Evolutionary conservation across 2,888 invertebrate species (phyloP).

Genomic region (Apomyelois bistriatella): DNA sequence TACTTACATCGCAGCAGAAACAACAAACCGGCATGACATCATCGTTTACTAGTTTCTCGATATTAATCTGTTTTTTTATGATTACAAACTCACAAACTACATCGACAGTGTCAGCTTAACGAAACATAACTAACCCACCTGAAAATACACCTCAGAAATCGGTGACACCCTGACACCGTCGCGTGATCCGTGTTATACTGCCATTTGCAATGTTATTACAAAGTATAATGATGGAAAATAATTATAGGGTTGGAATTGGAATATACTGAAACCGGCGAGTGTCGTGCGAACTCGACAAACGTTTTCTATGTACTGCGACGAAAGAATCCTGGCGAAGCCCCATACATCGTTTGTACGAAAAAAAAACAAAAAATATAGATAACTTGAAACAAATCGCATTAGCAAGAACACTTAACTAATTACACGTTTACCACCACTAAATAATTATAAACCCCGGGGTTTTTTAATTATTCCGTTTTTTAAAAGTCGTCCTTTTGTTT

Average conservation of each 20-base stretch:
- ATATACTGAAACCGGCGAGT: constrained; percentile 2
- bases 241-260: constrained; percentile 7
- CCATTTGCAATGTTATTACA: constrained; percentile 11
- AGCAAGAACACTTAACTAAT: too few relatives aligned
- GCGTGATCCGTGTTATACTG: constrained; percentile 25
- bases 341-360: too few relatives aligned
- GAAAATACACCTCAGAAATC: constrained; percentile 16
- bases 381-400: too few relatives aligned
- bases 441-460: too few relatives aligned
- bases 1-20: constrained; percentile 8
- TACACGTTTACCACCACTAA: too few relatives aligned
- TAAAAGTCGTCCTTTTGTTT: too few relatives aligned
- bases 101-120: background rate
- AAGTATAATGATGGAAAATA: constrained; percentile 15
- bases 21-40: constrained; percentile 11
- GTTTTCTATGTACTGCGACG: constrained; percentile 53
- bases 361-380: too few relatives aligned
- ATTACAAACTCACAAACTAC: background rate
- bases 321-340: too few relatives aligned
- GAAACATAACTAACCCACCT: constrained; percentile 25
- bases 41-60: constrained; percentile 7
- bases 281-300: constrained; percentile 51
- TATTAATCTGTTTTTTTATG: background rate
- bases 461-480: too few relatives aligned
- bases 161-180: constrained; percentile 13